Conservation (phyloP, 2,888 invertebrate genomes). For the Limenitis camilla region DNA sequence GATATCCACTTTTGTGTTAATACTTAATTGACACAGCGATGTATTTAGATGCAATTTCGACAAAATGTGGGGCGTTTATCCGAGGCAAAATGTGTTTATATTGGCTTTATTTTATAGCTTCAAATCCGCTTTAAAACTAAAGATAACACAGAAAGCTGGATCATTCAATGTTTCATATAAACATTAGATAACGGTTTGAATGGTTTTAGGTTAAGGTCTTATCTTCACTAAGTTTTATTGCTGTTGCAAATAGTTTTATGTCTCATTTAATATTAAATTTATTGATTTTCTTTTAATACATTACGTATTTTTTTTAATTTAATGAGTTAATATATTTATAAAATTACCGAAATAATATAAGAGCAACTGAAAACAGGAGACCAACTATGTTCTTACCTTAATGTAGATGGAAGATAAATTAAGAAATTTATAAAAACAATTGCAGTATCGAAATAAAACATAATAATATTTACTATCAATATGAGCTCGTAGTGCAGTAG, state of each 20-base stretch:
- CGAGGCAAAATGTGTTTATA: slow-evolving; percentile 1
- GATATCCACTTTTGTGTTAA: no score
- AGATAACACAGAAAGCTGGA: slow-evolving; percentile 2
- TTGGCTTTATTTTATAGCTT: slow-evolving; percentile 6
- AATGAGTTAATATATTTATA: no score
- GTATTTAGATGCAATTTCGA: not conserved
- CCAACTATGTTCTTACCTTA: no score
- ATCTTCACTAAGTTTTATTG: slow-evolving; percentile 1
- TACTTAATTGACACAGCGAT: not conserved
- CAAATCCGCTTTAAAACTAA: slow-evolving; percentile 2
- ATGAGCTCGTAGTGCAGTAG: slow-evolving; percentile 76
- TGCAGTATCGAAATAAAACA: not conserved
- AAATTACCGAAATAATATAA: no score
- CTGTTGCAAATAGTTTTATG: not conserved
- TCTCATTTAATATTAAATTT: no score
- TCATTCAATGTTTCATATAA: slow-evolving; percentile 7
- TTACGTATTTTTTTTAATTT: not conserved
- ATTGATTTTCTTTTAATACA: not conserved
- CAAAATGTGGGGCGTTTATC: not conserved
- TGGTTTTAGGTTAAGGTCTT: slow-evolving; percentile 7
- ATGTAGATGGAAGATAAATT: no score
- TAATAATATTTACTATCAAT: slow-evolving; percentile 77
- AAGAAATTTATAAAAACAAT: not conserved
- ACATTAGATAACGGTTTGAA: slow-evolving; percentile 4
- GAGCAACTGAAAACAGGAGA: no score